These are phyloP conservation scores for Prunella strophiata DNA, from an alignment of 2,797 vertebrate species.

Conservation along the genomic window DNA sequence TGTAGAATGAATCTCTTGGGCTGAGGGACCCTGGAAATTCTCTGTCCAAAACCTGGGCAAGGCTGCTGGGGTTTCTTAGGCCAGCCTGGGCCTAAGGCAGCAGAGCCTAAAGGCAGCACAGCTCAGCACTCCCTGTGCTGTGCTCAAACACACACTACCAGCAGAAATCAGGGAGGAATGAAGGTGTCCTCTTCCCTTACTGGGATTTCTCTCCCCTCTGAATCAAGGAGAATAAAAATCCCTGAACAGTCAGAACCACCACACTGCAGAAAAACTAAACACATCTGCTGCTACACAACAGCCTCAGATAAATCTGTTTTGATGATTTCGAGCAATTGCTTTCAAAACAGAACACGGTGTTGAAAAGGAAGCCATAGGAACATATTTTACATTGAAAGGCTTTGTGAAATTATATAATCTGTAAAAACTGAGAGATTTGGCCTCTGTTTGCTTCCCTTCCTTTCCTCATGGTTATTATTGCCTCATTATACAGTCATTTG, in stretches of 20 bases:
- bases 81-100: background rate
- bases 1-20: background rate
- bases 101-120: background rate
- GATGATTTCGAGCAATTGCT: constrained; percentile 31
- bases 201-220: background rate
- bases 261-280: background rate
- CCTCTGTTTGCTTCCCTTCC: constrained; percentile 31
- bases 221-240: background rate
- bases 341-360: constrained; percentile 18
- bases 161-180: background rate
- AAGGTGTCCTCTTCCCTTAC: background rate
- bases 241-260: background rate
- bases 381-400: constrained; percentile 1
- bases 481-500: constrained; percentile 76
- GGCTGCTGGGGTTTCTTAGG: background rate
- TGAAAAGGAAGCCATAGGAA: constrained; percentile 38
- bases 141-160: background rate
- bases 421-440: constrained; percentile 48
- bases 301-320: background rate
- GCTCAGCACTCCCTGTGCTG: background rate
- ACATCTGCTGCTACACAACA: background rate
- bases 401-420: constrained; percentile 54
- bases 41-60: background rate
- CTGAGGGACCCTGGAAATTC: background rate
- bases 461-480: constrained; percentile 63